Percentiles rank a stretch among this genome's conserved stretches.
Conservation (phyloP, 2,797 vertebrate species). For the Pangasius djambal region DNA sequence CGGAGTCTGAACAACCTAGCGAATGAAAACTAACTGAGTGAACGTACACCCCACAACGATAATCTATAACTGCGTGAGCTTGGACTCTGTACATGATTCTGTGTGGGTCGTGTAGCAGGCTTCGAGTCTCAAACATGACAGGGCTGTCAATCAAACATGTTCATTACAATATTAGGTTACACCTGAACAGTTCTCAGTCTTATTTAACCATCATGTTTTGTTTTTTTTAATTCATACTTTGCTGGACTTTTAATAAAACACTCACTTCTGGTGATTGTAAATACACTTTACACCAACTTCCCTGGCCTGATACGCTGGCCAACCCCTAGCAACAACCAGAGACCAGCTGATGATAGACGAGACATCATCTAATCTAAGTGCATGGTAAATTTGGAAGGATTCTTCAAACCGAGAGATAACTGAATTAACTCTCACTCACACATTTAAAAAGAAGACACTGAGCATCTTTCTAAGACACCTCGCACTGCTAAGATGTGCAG, state of each 20-base stretch:
- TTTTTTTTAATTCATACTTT: not conserved
- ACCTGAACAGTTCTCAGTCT: not conserved
- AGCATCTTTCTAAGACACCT: not conserved
- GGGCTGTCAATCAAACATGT: not conserved
- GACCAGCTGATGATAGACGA: not conserved
- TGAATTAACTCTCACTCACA: not conserved
- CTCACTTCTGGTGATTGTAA: not conserved
- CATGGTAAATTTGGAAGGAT: not conserved
- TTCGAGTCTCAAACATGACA: not conserved
- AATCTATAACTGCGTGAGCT: not conserved
- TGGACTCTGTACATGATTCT: not conserved
- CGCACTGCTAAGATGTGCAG: not conserved
- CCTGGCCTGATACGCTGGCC: not conserved
- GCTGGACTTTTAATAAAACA: not conserved
- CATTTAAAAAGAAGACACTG: not conserved
- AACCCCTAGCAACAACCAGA: not conserved
- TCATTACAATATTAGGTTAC: not conserved
- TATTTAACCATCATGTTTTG: not conserved
- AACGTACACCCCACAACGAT: not conserved
- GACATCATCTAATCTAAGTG: not conserved
- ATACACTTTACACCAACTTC: not conserved
- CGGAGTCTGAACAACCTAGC: not conserved
- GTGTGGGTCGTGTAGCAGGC: not conserved
- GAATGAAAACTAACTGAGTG: not conserved
- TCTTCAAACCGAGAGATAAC: not conserved